A percentile compares a stretch with the other conserved stretches of the same genome.
These are phyloP conservation scores for Drosophila buzzatii DNA, from an alignment of 2,888 invertebrate species.

Conservation along the genomic window DNA sequence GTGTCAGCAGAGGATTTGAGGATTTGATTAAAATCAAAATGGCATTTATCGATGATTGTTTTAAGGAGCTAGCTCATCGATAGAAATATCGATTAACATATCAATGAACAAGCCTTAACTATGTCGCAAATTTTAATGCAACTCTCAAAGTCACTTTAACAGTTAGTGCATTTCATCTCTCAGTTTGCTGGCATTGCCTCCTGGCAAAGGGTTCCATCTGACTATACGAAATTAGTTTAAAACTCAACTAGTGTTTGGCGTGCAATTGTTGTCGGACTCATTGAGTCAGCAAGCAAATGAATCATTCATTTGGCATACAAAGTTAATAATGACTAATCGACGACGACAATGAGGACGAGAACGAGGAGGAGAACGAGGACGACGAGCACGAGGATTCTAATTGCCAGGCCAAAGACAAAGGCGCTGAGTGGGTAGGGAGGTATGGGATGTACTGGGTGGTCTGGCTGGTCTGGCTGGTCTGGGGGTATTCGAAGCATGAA, in stretches of 20 bases:
- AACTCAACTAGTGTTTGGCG: conserved; percentile 6
- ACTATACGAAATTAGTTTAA: conserved; percentile 18
- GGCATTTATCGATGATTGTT: neutral
- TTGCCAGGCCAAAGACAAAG: conserved; percentile 15
- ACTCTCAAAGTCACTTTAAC: too few species aligned
- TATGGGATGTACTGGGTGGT: too few species aligned
- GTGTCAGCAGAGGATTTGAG: too few species aligned
- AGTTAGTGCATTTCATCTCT: too few species aligned
- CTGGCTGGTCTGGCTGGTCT: too few species aligned
- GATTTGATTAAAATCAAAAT: too few species aligned
- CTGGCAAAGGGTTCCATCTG: neutral
- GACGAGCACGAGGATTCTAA: conserved; percentile 26
- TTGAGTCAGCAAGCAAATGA: conserved; percentile 37
- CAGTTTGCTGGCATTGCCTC: neutral
- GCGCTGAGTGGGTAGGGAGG: neutral
- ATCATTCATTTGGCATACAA: conserved; percentile 57
- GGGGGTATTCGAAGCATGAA: neutral
- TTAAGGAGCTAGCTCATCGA: neutral
- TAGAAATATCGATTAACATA: neutral
- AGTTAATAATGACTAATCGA: conserved; percentile 52
- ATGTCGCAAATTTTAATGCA: neutral
- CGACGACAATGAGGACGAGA: conserved; percentile 9
- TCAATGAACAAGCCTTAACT: too few species aligned
- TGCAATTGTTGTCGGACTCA: conserved; percentile 6
- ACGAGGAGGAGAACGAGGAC: neutral